Evolutionary conservation across 1,140 invertebrate species (phyloP), one percentile per base, ranked within the genome.

Genomic region (Aphidius ervi): DNA sequence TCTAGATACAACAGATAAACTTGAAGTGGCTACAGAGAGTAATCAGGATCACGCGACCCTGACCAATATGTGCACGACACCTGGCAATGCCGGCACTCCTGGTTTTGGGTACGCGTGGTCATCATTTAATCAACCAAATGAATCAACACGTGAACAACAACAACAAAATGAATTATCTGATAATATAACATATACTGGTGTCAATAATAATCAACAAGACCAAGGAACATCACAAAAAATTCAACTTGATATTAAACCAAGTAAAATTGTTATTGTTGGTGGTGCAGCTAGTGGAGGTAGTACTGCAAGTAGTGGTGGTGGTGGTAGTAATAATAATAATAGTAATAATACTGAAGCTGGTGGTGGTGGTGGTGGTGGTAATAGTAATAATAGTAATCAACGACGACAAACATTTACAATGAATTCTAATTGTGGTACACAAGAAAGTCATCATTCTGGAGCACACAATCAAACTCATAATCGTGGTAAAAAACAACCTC

Each of bases 61-160:
- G 37, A 72, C 77, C 63, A 79, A 77, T 67, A 80, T 80, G 78
- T 79, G 78, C 68, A 80, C 77, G 46, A 74, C 78, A 43, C 78
- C 78, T 67, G 75, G 78, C 55, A 80, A 79, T 67, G 73, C 77
- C 9, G 75, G 74, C 52, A 67, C 76, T 16, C 16, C 16, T 58
- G 78, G 78, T 67, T 80, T 80, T 65, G 77, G 78, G 60, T 79
- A 80, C 62, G 66, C 78, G 67, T 80, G 77, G 78, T 76, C 78
- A 65, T 76, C 78, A 65, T 78, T 80, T 61, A 68, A 75, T 2
- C 76, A 75, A 56, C 73, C 76, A 10, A 71, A 70, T 0, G 77
- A 80, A 31, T 46, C 23, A 31, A 31, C 23, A 31, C 23, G 23
- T 31, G 23, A 31, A 31, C 71, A 70, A 49, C 70, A 76, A 48